Evolutionary conservation across 2,113 vertebrate genomes (phyloP).

Genomic region (Nycticorax nycticorax): DNA sequence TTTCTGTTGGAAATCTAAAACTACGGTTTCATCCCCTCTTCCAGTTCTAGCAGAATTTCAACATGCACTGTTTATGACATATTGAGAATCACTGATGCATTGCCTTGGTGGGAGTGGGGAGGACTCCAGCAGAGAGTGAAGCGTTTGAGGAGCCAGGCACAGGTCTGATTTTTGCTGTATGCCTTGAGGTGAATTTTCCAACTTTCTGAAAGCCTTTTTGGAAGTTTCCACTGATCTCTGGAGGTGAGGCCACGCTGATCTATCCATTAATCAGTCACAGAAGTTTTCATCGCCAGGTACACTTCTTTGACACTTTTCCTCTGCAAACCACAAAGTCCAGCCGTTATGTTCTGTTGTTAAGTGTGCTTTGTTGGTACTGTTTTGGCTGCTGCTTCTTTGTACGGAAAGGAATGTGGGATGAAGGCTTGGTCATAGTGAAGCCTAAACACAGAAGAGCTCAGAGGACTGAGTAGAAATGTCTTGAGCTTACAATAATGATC

Average conservation of each 20-base stretch:
- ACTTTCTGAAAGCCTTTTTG: neutral
- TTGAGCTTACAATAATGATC: neutral
- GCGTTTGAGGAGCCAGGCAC: neutral
- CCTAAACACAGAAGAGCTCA: neutral
- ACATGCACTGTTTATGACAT: neutral
- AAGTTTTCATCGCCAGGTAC: neutral
- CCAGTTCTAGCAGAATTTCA: neutral
- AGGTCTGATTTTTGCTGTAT: neutral
- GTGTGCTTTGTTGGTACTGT: neutral
- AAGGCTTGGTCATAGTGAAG: neutral
- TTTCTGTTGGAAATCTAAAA: neutral
- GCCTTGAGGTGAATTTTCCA: neutral
- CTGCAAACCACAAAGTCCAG: neutral
- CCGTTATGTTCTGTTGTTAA: neutral
- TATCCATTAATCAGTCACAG: neutral
- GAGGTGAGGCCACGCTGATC: neutral
- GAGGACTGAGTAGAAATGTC: neutral
- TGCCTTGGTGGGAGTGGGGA: neutral
- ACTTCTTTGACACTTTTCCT: neutral
- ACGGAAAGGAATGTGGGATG: fast-evolving
- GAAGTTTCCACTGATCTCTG: neutral
- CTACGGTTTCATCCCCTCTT: neutral
- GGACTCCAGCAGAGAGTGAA: neutral
- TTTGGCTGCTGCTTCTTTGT: neutral
- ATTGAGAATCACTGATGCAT: neutral